Evolutionary conservation across 2,888 invertebrate species (phyloP).

Genomic region (Philopedon plagiatum): DNA sequence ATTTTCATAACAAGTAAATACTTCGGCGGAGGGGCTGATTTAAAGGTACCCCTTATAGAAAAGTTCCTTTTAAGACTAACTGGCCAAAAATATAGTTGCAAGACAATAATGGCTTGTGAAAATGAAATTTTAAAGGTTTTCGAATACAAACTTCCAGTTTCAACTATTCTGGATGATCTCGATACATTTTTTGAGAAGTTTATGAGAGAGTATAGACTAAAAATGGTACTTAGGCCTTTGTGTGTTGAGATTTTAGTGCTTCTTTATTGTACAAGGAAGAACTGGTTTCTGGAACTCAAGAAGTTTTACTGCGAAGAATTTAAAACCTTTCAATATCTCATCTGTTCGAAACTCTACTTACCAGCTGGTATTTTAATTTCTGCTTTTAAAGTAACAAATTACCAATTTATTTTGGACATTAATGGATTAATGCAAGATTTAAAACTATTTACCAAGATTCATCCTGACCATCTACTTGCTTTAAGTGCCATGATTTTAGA

Average conservation of each 20-base stretch:
- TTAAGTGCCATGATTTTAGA: slow-evolving; percentile 56
- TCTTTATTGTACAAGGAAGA: slow-evolving; percentile 57
- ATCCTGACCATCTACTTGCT: slow-evolving; percentile 59
- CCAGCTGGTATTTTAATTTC: slow-evolving; percentile 61
- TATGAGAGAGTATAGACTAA: slow-evolving; percentile 57
- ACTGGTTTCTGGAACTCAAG: slow-evolving; percentile 59
- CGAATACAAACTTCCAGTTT: slow-evolving; percentile 58
- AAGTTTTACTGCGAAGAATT: slow-evolving; percentile 57
- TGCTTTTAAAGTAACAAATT: slow-evolving; percentile 58
- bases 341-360: slow-evolving; percentile 60
- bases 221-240: slow-evolving; percentile 57
- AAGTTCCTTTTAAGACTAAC: slow-evolving; percentile 57
- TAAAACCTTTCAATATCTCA: slow-evolving; percentile 58
- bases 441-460: slow-evolving; percentile 57
- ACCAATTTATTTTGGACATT: slow-evolving; percentile 56
- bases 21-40: slow-evolving; percentile 58
- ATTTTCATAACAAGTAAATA: slow-evolving; percentile 62
- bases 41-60: slow-evolving; percentile 55
- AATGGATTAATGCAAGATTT: slow-evolving; percentile 57
- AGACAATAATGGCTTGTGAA: slow-evolving; percentile 56
- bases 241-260: slow-evolving; percentile 60
- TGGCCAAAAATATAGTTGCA: slow-evolving; percentile 51
- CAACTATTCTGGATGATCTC: slow-evolving; percentile 61
- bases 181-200: slow-evolving; percentile 61
- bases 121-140: slow-evolving; percentile 59